Base-by-base conservation (phyloP, 2,797 vertebrate species). In the Buceros bicornis region DNA sequence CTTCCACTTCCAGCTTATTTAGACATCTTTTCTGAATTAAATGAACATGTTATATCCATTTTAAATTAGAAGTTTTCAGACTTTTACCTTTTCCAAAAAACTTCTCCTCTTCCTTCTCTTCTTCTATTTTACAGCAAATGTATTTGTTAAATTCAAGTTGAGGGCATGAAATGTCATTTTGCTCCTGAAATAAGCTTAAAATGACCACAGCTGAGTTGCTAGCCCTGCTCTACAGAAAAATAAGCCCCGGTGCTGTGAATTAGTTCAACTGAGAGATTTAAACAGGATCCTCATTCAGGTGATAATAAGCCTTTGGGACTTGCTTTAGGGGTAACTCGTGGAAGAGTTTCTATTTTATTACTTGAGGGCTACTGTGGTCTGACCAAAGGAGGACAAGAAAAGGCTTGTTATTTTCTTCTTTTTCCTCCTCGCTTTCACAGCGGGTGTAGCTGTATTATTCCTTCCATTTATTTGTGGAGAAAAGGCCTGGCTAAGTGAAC, bases 151-250 rank as follows among this genome's bases (percentile, higher is more conserved):
- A 67, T 61, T 40, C 42, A 78, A 17, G 29, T 53, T 29, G 13
- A 64, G 12, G 24, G 7, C 11, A 16, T 56, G 66, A 54, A 60
- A 1, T 0, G 0, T 1, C 2, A 10, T 40, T 79, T 70, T 69
- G 6, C 35, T 22, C 17, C 20, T 42, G 15, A 84, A 73, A 60
- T 35, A 67, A 47, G 10, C 7, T 87, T 48, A 67, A 91, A 92
- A 73, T 40, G 17, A 16, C 26, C 42, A 40, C 43, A 54, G 66
- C 21, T 62, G 51, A 76, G 24, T 51, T 67, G 6, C 9, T 29
- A 56, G 16, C 6, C 12, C 16, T 45, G 18, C 4, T 62, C 17
- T 17, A 5, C 40, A 82, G 80, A 21, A 45, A 62, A 56, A 66
- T 28, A 58, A 76, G 15, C 13, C 47, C 15, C 20, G 21, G 13